phyloP scores from a whole-genome alignment of 2,888 invertebrate genomes.

The Oxycera nigricornis region DNA sequence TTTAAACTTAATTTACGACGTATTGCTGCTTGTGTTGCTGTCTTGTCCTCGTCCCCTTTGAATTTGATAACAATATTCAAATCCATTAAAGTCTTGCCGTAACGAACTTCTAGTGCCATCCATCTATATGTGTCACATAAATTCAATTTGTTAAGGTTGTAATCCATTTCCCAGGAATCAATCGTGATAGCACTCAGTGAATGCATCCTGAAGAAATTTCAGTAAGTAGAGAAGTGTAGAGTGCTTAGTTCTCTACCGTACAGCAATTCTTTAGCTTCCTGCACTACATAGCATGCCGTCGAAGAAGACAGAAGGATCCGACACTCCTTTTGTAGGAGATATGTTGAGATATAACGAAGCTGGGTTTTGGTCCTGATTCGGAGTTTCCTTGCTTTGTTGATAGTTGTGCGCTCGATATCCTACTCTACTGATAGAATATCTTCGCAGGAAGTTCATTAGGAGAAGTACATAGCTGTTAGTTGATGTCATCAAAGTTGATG shows the following conservation, averaged over 20 bases:
- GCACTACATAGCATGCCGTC: neutral
- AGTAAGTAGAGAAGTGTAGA: neutral
- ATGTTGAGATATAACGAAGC: neutral
- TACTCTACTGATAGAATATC: neutral
- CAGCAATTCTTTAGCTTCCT: neutral
- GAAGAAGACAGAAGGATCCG: neutral
- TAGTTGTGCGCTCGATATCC: neutral
- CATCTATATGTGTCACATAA: constrained; percentile 13
- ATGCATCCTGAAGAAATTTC: neutral
- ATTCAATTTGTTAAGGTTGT: constrained; percentile 34
- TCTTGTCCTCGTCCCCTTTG: no score
- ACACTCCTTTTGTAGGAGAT: neutral
- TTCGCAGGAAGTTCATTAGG: constrained; percentile 26
- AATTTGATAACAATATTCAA: neutral
- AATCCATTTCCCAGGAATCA: constrained; percentile 26
- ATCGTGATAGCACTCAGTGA: constrained; percentile 20
- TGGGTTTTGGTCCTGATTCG: neutral
- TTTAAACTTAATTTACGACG: no score
- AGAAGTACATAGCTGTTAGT: constrained; percentile 2
- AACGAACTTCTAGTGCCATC: constrained; percentile 15
- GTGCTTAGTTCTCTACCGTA: neutral
- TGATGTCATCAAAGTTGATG: constrained; percentile 20
- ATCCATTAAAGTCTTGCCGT: neutral
- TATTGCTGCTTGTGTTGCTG: no score
- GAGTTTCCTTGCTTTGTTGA: neutral